These are phyloP conservation scores for Pipistrellus nathusii DNA, from an alignment of 2,797 vertebrate species.

Conservation along the genomic window DNA sequence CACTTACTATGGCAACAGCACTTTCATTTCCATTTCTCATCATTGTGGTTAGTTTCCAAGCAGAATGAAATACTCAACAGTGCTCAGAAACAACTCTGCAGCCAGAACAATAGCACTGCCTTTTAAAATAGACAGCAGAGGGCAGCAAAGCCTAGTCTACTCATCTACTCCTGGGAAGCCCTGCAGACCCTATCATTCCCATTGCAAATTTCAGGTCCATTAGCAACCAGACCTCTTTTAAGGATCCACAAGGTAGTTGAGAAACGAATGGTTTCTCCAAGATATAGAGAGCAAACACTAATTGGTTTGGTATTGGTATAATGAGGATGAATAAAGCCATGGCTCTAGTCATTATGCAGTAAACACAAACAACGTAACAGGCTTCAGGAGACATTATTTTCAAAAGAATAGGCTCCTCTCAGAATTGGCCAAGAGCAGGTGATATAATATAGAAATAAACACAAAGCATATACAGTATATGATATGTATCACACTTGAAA, in stretches of 20 bases:
- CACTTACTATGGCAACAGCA: neutral
- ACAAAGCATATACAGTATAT: slow-evolving; percentile 72
- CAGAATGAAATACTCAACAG: neutral
- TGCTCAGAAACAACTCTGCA: slow-evolving; percentile 19
- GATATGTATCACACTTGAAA: slow-evolving; percentile 75
- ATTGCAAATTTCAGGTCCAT: slow-evolving; percentile 31
- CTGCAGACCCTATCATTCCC: neutral
- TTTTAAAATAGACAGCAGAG: slow-evolving; percentile 70
- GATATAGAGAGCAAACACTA: slow-evolving; percentile 51
- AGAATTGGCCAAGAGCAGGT: slow-evolving; percentile 63
- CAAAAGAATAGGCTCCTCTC: slow-evolving; percentile 60
- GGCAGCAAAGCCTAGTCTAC: slow-evolving; percentile 58
- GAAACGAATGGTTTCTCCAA: slow-evolving; percentile 46
- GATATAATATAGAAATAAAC: slow-evolving; percentile 72
- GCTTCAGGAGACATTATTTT: slow-evolving; percentile 69
- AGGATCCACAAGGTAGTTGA: slow-evolving; percentile 64
- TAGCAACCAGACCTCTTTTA: slow-evolving; percentile 17
- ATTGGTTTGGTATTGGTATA: slow-evolving; percentile 68
- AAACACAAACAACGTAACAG: slow-evolving; percentile 79
- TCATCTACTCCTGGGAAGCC: neutral
- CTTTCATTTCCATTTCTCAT: neutral
- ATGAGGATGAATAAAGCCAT: slow-evolving; percentile 69
- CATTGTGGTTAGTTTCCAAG: neutral
- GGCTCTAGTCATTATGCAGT: slow-evolving; percentile 55
- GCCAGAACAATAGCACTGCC: neutral